Conservation (phyloP, 1,140 invertebrate species). For the Cotesia glomerata region DNA sequence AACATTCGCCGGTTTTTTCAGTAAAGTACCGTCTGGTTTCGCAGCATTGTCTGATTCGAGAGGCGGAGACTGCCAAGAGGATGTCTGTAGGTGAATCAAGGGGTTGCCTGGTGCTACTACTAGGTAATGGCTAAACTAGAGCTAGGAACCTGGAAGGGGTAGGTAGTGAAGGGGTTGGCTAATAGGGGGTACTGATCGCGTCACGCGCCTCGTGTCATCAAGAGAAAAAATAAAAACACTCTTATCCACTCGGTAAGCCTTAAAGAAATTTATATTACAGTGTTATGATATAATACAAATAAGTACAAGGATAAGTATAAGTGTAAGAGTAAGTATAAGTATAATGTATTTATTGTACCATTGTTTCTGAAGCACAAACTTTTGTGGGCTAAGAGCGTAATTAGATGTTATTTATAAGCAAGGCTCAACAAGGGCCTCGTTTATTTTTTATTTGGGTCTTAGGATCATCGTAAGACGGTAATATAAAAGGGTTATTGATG, state of each 20-base stretch:
- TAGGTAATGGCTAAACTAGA: no score
- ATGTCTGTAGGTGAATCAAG: constrained; percentile 12
- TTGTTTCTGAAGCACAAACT: no score
- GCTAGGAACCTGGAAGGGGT: no score
- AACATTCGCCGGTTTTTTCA: not conserved
- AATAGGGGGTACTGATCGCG: constrained; percentile 17
- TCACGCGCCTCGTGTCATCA: constrained; percentile 23
- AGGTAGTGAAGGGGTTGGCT: not conserved
- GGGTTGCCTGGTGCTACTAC: not conserved
- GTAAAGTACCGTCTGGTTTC: not conserved
- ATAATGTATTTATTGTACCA: no score
- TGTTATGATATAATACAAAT: not conserved
- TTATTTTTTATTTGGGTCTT: no score
- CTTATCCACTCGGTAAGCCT: not conserved
- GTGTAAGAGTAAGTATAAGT: no score
- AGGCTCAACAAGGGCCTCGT: not conserved
- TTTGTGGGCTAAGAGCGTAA: not conserved
- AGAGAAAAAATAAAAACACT: not conserved
- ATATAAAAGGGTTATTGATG: not conserved
- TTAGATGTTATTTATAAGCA: not conserved
- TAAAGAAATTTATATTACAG: not conserved
- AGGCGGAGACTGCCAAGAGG: constrained; percentile 17
- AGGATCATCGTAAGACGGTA: not conserved
- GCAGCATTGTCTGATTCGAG: not conserved
- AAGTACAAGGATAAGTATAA: no score